A percentile compares a stretch with the other conserved stretches of the same genome.
Evolutionary conservation across 2,797 vertebrate species (phyloP).

Genomic region (Pelobates cultripes): DNA sequence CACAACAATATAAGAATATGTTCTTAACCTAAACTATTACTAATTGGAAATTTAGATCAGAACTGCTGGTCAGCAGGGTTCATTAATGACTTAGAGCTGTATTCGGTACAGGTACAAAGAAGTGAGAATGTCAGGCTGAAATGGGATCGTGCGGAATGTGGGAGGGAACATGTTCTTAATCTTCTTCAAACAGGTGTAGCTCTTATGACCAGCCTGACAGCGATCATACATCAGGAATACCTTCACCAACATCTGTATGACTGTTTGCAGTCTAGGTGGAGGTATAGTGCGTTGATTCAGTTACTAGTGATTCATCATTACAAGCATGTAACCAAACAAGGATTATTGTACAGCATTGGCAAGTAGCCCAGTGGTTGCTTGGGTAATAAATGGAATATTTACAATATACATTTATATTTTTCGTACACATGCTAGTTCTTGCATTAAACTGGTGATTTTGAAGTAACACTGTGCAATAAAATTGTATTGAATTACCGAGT

Average conservation of each 20-base stretch:
- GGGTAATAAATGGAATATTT: not conserved
- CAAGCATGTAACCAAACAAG: slow-evolving; percentile 15
- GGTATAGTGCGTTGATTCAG: slow-evolving; percentile 23
- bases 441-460: too few relatives aligned
- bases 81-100: too few relatives aligned
- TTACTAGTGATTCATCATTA: slow-evolving; percentile 27
- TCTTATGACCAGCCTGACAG: slow-evolving; percentile 12
- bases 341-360: not conserved
- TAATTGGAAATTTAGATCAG: too few relatives aligned
- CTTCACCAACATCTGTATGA: slow-evolving; percentile 19
- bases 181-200: slow-evolving; percentile 55
- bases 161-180: slow-evolving; percentile 44
- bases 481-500: too few relatives aligned
- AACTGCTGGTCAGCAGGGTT: too few relatives aligned
- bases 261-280: slow-evolving; percentile 51
- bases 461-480: too few relatives aligned
- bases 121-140: not conserved
- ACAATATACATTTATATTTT: not conserved
- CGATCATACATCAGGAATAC: slow-evolving; percentile 19
- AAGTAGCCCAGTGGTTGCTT: not conserved
- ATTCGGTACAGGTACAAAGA: slow-evolving; percentile 12
- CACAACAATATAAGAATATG: too few relatives aligned
- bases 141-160: slow-evolving; percentile 37
- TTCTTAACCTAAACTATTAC: too few relatives aligned
- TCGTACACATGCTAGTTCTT: not conserved